Percentiles rank a stretch among this genome's conserved stretches.
These are phyloP conservation scores for Caenorhabditis sp. DNA, from an alignment of 2,888 invertebrate genomes.

Conservation along the genomic window DNA sequence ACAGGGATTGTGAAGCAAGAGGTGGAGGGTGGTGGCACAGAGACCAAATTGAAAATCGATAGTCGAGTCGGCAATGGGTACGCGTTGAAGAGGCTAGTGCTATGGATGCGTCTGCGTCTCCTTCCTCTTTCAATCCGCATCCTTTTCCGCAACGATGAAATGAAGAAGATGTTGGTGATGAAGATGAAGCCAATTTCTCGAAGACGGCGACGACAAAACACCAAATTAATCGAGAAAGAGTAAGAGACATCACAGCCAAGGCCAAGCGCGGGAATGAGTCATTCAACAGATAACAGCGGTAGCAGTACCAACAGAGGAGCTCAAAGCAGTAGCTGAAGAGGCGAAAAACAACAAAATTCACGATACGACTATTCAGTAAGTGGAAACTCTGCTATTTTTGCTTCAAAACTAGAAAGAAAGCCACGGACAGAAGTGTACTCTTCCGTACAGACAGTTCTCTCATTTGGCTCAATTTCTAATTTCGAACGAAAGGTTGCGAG, in stretches of 20 bases:
- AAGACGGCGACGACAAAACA: conserved; percentile 37
- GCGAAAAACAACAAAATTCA: conserved; percentile 36
- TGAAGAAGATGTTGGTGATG: conserved; percentile 47
- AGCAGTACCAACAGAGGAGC: conserved; percentile 22
- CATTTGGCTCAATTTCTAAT: not conserved
- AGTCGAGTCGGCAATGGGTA: conserved; percentile 42
- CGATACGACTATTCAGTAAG: not conserved
- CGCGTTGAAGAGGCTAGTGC: conserved; percentile 42
- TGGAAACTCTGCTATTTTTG: too few species aligned
- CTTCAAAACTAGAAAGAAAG: conserved; percentile 3
- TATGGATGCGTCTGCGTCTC: conserved; percentile 48
- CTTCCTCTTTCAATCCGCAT: conserved; percentile 20
- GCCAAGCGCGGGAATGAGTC: conserved; percentile 47
- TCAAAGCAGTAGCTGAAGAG: conserved; percentile 28
- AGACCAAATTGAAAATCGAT: conserved; percentile 64
- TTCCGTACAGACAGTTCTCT: not conserved
- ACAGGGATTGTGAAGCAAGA: conserved; percentile 29
- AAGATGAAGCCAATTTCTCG: conserved; percentile 58
- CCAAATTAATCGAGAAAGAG: conserved; percentile 57
- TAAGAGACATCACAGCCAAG: conserved; percentile 29
- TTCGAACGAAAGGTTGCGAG: not conserved
- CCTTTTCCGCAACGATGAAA: conserved; percentile 7
- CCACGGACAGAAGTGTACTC: not conserved
- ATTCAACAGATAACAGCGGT: conserved; percentile 51
- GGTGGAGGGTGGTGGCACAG: conserved; percentile 51